Evolutionary conservation across 2,888 invertebrate genomes (phyloP), one percentile per base, ranked within the genome.

Genomic region (Nysson spinosus): DNA sequence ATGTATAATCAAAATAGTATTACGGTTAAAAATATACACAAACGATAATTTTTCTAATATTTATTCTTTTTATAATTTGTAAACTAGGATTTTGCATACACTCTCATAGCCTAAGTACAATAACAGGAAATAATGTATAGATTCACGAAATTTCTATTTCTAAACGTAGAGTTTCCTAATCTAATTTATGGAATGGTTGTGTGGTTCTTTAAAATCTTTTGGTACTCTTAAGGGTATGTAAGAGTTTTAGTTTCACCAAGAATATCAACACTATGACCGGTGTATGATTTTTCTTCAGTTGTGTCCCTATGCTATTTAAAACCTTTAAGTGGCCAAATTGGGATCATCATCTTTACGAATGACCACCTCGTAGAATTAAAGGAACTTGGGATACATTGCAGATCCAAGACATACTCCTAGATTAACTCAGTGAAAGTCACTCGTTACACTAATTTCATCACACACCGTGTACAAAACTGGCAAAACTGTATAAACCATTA

Each of bases 91-190:
- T 64, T 64, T 72, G 69, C 69, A 40, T 72, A 72, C 72, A 72
- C 51, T 68, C 52, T 47, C 68, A 55, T 72, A 72, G 52, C 49
- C 72, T 72, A 72, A 72, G 72, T 72, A 72, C 64, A 60, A 56
- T 71, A 71, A 72, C 71, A 60, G 70, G 69, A 69, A 56, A 43
- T 72, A 72, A 54, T 50, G 39, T 68, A 71, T 51, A 20, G 19
- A 39, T 52, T 72, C 52, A 26, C 64, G 72, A 40, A 60, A 51
- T 68, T 51, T 28, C 35, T 68, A 72, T 35, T 12, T 20, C 16
- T 71, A 72, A 35, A 20, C 37, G 60, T 64, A 64, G 51, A 49
- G 47, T 37, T 46, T 55, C 35, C 57, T 66, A 68, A 11, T 17
- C 16, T 55, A 67, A 32, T 34, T 60, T 42, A 58, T 71, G 71